These are phyloP conservation scores for Lamprotornis superbus DNA, from an alignment of 2,113 vertebrate genomes.

Conservation along the genomic window DNA sequence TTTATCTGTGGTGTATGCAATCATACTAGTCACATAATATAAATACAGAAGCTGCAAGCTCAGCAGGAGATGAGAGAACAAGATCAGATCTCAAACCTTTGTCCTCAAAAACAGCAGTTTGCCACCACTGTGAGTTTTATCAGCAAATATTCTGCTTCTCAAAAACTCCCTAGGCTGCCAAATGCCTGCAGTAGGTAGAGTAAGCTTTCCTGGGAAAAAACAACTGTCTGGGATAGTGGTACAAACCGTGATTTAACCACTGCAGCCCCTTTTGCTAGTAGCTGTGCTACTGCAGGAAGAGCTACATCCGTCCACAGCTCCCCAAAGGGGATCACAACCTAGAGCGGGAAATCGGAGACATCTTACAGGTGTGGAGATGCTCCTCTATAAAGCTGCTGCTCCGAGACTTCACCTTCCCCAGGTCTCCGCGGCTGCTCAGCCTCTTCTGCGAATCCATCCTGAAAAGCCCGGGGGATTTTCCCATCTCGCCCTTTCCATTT, in stretches of 20 bases:
- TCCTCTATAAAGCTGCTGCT: not conserved
- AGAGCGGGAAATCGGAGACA: not conserved
- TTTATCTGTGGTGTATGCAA: not conserved
- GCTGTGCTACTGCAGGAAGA: not conserved
- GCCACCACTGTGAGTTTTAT: not conserved
- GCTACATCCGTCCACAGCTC: not conserved
- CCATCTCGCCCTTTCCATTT: not conserved
- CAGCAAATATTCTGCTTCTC: not conserved
- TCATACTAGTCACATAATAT: not conserved
- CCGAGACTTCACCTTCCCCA: not conserved
- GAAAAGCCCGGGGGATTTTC: not conserved
- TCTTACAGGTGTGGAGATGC: fast-evolving
- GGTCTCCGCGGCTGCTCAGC: not conserved
- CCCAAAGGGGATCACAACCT: not conserved
- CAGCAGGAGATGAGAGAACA: not conserved
- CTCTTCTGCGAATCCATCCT: not conserved
- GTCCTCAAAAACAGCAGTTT: not conserved
- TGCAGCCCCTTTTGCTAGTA: not conserved
- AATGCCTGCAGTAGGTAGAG: not conserved
- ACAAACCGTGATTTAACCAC: not conserved
- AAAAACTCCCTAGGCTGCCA: not conserved
- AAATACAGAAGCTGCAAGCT: not conserved
- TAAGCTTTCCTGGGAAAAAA: not conserved
- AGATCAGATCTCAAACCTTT: not conserved
- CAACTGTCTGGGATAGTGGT: not conserved